Base-by-base conservation (phyloP, 2,888 invertebrate genomes). In the Phasia obesa region DNA sequence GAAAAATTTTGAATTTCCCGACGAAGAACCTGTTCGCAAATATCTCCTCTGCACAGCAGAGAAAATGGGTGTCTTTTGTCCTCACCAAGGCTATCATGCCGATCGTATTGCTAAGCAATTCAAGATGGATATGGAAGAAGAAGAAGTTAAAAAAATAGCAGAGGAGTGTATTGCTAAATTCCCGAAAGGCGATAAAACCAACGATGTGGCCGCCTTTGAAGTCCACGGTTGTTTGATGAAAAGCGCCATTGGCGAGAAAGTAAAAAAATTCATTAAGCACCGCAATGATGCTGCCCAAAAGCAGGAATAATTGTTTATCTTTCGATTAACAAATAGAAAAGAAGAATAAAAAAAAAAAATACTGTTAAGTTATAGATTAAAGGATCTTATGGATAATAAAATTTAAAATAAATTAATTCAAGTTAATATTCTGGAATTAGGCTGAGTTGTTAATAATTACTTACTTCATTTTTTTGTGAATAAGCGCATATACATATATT, bases 201-300 rank as follows among this genome's bases (percentile, higher is more conserved):
- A 78, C 15, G 90, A 91, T 73, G 87, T 87, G 11, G 90, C 90
- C 89, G 90, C 90, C 4, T 91, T 87, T 87, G 89, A 90, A n/a
- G 90, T 89, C 25, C 89, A 90, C 81, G 86, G 85, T 73, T 91
- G 91, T 84, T 77, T 91, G 76, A 88, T 90, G 87, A 81, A 85
- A 47, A 90, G 88, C 77, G 87, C 88, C 73, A 86, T 90, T 42
- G 91, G 91, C 0, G 88, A 90, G 2, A 85, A 88, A 17, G 87
- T 90, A 1, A 86, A 84, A 75, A 87, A 88, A 51, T 90, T 84
- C 38, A 85, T 90, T 23, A 86, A 85, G 81, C 86, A 87, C 79
- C 87, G 85, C 75, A 81, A 86, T 27, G 88, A 89, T 38, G 57
- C 73, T n/a, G 79, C 79, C n/a, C 59, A 73, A 51, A 21, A 65